Percentiles rank a stretch among this genome's conserved stretches.
Evolutionary conservation across 2,888 invertebrate genomes (phyloP).

Genomic region (Pediacus dermestoides): DNA sequence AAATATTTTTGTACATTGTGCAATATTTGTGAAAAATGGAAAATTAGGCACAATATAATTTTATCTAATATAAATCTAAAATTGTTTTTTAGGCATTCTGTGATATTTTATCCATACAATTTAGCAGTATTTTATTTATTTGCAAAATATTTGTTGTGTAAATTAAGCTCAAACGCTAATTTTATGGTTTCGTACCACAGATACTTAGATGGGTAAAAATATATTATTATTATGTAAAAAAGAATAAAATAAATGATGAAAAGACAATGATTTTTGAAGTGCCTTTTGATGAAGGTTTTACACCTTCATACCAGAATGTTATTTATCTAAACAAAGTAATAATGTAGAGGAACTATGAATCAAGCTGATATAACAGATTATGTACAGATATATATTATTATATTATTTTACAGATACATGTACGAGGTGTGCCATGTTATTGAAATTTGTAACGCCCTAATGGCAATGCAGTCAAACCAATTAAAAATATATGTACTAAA

Average conservation of each 20-base stretch:
- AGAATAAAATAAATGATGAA: too few species aligned
- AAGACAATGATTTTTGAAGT: conserved; percentile 44
- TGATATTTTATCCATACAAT: conserved; percentile 27
- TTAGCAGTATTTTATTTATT: conserved; percentile 13
- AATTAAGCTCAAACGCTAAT: conserved; percentile 6
- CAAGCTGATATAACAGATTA: conserved; percentile 42
- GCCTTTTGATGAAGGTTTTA: conserved; percentile 36
- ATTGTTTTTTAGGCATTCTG: conserved; percentile 33
- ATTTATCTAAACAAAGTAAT: conserved; percentile 40
- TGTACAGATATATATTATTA: conserved; percentile 46
- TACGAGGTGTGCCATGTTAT: conserved; percentile 51
- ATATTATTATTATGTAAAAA: too few species aligned
- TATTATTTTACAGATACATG: conserved; percentile 49
- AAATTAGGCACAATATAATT: conserved; percentile 13
- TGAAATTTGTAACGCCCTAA: conserved; percentile 44
- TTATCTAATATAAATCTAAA: not conserved
- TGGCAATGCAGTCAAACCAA: conserved; percentile 48
- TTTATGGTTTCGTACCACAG: conserved; percentile 8
- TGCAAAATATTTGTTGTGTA: too few species aligned
- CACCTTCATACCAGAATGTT: conserved; percentile 38
- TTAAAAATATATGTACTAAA: conserved; percentile 40
- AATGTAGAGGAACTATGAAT: conserved; percentile 40
- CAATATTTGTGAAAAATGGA: conserved; percentile 13
- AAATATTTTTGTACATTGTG: too few species aligned
- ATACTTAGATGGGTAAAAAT: conserved; percentile 19